These are phyloP conservation scores for Borostomias antarcticus DNA, from an alignment of 2,797 vertebrate species.

Conservation along the genomic window DNA sequence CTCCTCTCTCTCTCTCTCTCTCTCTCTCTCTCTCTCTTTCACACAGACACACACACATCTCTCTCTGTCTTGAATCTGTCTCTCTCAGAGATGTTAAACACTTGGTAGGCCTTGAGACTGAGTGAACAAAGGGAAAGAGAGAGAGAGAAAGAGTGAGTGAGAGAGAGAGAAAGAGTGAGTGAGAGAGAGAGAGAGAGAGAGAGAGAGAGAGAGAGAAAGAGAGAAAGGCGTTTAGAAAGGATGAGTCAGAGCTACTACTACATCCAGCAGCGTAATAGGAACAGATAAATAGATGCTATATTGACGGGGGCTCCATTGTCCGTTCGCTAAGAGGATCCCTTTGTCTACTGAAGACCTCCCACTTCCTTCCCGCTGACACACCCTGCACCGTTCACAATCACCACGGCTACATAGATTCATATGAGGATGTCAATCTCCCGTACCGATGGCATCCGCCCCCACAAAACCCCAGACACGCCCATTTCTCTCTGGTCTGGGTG, in stretches of 20 bases:
- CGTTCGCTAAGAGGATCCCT: background rate
- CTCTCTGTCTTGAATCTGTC: background rate
- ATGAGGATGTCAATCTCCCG: background rate
- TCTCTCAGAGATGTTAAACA: background rate
- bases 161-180: too few relatives aligned
- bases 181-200: background rate
- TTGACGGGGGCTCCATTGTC: too few relatives aligned
- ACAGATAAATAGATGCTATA: background rate
- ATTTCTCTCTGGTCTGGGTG: background rate
- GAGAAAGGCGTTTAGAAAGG: background rate
- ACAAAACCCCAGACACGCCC: background rate
- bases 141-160: too few relatives aligned
- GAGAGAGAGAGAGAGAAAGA: background rate
- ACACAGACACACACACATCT: too few relatives aligned
- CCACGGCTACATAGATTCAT: background rate
- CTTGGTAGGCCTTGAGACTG: background rate
- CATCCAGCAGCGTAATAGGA: too few relatives aligned
- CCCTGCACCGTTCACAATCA: background rate
- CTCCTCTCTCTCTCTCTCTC: conserved; percentile 52
- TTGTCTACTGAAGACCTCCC: background rate
- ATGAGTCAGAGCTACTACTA: background rate
- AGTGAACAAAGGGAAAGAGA: too few relatives aligned
- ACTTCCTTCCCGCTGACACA: background rate
- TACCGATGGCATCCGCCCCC: background rate
- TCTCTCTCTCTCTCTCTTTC: too few relatives aligned